Evolutionary conservation across 2,888 invertebrate species (phyloP).

Genomic region (Loripinus fragilis): DNA sequence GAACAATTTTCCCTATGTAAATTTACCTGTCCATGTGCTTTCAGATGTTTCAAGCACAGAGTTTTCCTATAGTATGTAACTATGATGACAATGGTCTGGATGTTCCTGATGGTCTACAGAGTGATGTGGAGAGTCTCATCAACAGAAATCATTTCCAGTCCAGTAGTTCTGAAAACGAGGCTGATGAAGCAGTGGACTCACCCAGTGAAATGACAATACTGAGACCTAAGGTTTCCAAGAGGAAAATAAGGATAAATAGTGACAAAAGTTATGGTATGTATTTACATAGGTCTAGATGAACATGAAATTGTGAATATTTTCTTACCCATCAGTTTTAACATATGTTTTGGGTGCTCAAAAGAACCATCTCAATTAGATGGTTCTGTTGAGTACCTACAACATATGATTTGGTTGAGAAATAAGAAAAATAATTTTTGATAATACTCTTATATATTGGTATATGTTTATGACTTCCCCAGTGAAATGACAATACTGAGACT

Average conservation of each 20-base stretch:
- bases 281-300: no score
- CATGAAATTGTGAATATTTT: no score
- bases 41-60: slow-evolving; percentile 78
- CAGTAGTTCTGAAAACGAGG: slow-evolving; percentile 82
- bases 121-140: slow-evolving; percentile 79
- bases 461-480: slow-evolving; percentile 79
- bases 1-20: no score
- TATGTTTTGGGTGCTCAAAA: no score
- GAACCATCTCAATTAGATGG: no score
- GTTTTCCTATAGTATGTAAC: slow-evolving; percentile 80
- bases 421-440: no score
- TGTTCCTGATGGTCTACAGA: slow-evolving; percentile 78
- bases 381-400: no score
- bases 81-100: slow-evolving; percentile 77
- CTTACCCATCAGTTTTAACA: no score
- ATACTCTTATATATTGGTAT: no score
- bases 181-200: slow-evolving; percentile 81
- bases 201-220: slow-evolving; percentile 83
- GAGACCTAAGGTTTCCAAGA: slow-evolving; percentile 69
- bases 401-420: no score
- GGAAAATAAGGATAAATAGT: slow-evolving; percentile 75
- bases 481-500: slow-evolving; percentile 82
- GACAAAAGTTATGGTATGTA: slow-evolving; percentile 78
- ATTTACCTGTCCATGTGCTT: not conserved
- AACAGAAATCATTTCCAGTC: slow-evolving; percentile 75